Percentiles rank a stretch among this genome's conserved stretches.
phyloP scores from a whole-genome alignment of 2,797 vertebrate genomes.

The Cynopterus sphinx region DNA sequence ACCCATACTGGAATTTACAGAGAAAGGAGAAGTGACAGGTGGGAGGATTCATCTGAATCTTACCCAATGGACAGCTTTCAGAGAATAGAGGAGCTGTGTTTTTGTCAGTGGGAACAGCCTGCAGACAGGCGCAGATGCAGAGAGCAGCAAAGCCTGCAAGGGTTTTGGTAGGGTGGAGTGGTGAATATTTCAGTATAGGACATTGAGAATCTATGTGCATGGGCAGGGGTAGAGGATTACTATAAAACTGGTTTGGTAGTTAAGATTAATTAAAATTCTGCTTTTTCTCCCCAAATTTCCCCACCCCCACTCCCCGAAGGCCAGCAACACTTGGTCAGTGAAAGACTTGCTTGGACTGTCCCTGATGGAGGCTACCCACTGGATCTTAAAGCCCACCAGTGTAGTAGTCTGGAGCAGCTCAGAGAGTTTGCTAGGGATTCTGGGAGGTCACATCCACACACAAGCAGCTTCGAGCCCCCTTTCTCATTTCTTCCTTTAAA shows the following conservation, averaged over 20 bases:
- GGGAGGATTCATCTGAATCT: not conserved
- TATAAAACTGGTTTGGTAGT: not conserved
- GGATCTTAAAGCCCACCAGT: not conserved
- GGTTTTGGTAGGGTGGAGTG: not conserved
- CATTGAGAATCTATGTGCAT: not conserved
- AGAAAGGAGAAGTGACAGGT: not conserved
- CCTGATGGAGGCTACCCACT: not conserved
- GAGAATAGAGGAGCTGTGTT: not conserved
- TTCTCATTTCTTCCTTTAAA: conserved; percentile 50
- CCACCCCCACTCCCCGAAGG: not conserved
- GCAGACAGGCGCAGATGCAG: not conserved
- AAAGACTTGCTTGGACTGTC: not conserved
- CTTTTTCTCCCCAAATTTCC: not conserved
- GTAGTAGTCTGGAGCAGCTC: not conserved
- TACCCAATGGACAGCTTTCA: not conserved
- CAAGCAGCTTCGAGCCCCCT: not conserved
- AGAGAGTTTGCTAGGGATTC: not conserved
- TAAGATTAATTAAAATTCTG: not conserved
- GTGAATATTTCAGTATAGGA: not conserved
- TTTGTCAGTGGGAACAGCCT: too few relatives aligned
- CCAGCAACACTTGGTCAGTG: not conserved
- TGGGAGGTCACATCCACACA: not conserved
- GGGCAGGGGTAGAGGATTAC: too few relatives aligned
- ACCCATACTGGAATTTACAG: not conserved
- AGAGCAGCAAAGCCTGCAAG: not conserved